These are phyloP conservation scores for Grantiella picta DNA, from an alignment of 2,113 vertebrate genomes.

Conservation along the genomic window DNA sequence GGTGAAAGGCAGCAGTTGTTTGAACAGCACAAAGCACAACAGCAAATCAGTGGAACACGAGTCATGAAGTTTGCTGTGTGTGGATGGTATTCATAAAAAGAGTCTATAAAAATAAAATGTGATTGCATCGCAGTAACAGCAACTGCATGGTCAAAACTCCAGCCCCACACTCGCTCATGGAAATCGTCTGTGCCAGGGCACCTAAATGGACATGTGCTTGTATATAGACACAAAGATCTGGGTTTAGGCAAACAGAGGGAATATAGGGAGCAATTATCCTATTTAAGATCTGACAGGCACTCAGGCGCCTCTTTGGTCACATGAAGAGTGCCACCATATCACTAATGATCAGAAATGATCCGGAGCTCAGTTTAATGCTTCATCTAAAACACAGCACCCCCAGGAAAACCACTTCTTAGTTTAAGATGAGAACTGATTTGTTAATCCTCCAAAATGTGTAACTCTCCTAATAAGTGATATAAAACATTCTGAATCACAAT, in stretches of 20 bases:
- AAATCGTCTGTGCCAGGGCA: neutral
- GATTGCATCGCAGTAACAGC: neutral
- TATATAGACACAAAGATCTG: neutral
- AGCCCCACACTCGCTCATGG: neutral
- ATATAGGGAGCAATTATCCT: neutral
- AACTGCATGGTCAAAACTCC: neutral
- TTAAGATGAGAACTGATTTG: neutral
- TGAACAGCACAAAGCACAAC: neutral
- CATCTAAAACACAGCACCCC: neutral
- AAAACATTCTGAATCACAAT: slow-evolving; percentile 4
- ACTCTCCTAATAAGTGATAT: slow-evolving; percentile 15
- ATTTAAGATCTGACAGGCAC: neutral
- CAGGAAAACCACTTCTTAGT: neutral
- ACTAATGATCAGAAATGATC: neutral
- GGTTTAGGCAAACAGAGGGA: neutral
- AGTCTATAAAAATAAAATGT: neutral
- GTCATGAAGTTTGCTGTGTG: neutral
- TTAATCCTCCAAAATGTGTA: slow-evolving; percentile 7
- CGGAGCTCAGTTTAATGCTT: neutral
- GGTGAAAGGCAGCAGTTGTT: neutral
- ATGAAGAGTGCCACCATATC: neutral
- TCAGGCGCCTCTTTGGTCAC: neutral
- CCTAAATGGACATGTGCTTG: neutral
- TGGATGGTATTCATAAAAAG: neutral
- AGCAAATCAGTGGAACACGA: neutral